Base-by-base conservation (phyloP, 2,888 invertebrate species). In the Crematogaster levior region DNA sequence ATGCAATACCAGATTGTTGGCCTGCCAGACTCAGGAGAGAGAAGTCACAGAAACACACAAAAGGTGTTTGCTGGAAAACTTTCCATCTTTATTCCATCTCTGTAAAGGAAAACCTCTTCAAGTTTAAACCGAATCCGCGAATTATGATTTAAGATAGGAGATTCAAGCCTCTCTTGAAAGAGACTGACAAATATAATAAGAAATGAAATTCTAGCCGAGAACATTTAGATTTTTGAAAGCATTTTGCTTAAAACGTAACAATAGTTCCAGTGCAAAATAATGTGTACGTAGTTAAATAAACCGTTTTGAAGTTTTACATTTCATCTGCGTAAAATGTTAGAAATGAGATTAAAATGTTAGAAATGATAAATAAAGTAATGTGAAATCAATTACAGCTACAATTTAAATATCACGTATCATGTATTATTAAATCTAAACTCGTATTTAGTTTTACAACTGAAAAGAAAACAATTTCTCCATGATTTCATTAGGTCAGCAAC, bases 1-100 rank as follows among this genome's bases (percentile, higher is more conserved):
- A 87, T 86, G 90, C 84, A 89, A 90, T 92, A 92, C 92, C 90
- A 89, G 89, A 89, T 86, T 87, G 84, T 88, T 87, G 85, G 66
- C 81, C 84, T 84, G 84, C 84, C 81, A 56, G 86, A 86, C 84
- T 85, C 82, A 84, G 88, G 89, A 89, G 90, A 84, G 87, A 85
- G 87, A 90, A 92, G 91, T 90, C 90, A 90, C 88, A 91, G 90
- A 92, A 91, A 92, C 90, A 90, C 83, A 68, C 77, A 58, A 83
- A 84, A 79, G 85, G 85, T 92, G 87, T 91, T 92, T 92, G 90
- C 86, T 84, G 81, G 90, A 90, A 88, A 88, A 84, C 85, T 88
- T 88, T 83, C 86, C 92, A 93, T 93, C 93, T 93, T 93, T 92
- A 93, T 93, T 92, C 92, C 93, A 93, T 93, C 93, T 93, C 93